Base-by-base conservation (phyloP, 92 coral and sea anemone genomes). In the Porites lobata region DNA sequence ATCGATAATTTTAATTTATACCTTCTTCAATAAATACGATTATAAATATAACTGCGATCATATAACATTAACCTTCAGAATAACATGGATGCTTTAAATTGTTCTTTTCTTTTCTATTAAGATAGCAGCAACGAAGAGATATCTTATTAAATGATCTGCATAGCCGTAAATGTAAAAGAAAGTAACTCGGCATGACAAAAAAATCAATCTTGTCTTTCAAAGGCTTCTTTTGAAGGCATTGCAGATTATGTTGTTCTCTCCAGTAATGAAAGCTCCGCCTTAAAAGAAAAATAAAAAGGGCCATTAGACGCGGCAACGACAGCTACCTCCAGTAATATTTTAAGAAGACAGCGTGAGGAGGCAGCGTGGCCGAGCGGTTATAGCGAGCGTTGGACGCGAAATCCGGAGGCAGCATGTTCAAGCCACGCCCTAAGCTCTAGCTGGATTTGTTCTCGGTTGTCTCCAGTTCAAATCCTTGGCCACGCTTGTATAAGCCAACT, bases 211-310 rank as follows among this genome's bases (percentile, higher is more conserved):
- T 29, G 12, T 43, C 18, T 78, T 20, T 69, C 54, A 65, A 52
- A 43, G 11, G 19, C 65, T 63, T 8, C 43, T 13, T 4, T 77
- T 1, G 66, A 9, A 53, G 53, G 61, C 1, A 22, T 66, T 50
- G 2, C 0, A 0, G 10, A 51, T 11, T 61, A 81, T 54, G 22
- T 26, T 15, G 85, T 43, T 68, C 76, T 61, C 18, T 81, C 76
- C 51, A 81, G 85, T 43, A 81, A 69, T 1, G 50, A 68, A 17
- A 29, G 85, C 43, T 81, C 85, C 77, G 85, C 85, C 85, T 81
- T 69, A 6, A 54, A 81, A 8, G 4, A 8, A 53, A 81, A 9
- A 2, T 24, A 69, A 66, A 8, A 13, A 21, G 47, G 47, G 4
- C 3, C 72, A 80, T 51, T 24, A 80, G 29, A 6, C 21, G 11